Conservation (phyloP, 2,797 vertebrate genomes). For the Australoheros facetus region DNA sequence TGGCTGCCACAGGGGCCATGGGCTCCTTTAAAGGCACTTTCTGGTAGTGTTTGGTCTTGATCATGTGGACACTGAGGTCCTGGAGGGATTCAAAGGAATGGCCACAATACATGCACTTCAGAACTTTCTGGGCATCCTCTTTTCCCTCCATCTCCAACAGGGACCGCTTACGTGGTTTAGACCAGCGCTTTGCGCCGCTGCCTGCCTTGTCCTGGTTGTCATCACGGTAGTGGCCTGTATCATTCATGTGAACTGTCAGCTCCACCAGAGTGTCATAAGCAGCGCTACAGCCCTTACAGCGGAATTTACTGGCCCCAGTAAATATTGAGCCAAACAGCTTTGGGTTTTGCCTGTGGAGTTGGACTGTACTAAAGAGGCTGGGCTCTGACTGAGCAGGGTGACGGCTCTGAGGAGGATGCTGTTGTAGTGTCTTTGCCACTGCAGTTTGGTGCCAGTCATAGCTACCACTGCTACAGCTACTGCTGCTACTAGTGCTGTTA, state of each 20-base stretch:
- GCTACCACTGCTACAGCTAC: slow-evolving; percentile 91
- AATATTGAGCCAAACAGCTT: slow-evolving; percentile 98
- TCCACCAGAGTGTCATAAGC: slow-evolving; percentile 97
- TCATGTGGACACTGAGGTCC: slow-evolving; percentile 99
- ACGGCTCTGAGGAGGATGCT: slow-evolving; percentile 86
- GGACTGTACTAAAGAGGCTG: slow-evolving; percentile 96
- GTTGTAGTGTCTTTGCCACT: slow-evolving; percentile 93
- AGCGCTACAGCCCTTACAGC: slow-evolving; percentile 97
- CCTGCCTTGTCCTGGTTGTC: slow-evolving; percentile 95
- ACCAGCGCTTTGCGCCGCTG: slow-evolving; percentile 93
- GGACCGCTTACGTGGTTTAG: slow-evolving; percentile 97
- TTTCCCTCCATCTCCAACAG: slow-evolving; percentile 98
- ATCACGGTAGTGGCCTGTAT: slow-evolving; percentile 97
- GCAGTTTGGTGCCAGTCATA: slow-evolving; percentile 99
- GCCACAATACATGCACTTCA: slow-evolving; percentile 99
- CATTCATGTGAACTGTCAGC: slow-evolving; percentile 98
- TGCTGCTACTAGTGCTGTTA: slow-evolving; percentile 93
- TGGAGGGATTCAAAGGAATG: slow-evolving; percentile 99
- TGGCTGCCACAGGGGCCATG: slow-evolving; percentile 91
- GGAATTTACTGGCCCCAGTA: slow-evolving; percentile 98
- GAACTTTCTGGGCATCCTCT: slow-evolving; percentile 97
- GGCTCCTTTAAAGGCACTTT: slow-evolving; percentile 99
- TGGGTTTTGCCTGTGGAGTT: slow-evolving; percentile 96
- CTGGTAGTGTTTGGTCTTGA: slow-evolving; percentile 99
- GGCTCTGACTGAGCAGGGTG: slow-evolving; percentile 84